Evolutionary conservation across 2,113 vertebrate species (phyloP), one percentile per base, ranked within the genome.

Genomic region (Gnathonemus echidnorhynchus): DNA sequence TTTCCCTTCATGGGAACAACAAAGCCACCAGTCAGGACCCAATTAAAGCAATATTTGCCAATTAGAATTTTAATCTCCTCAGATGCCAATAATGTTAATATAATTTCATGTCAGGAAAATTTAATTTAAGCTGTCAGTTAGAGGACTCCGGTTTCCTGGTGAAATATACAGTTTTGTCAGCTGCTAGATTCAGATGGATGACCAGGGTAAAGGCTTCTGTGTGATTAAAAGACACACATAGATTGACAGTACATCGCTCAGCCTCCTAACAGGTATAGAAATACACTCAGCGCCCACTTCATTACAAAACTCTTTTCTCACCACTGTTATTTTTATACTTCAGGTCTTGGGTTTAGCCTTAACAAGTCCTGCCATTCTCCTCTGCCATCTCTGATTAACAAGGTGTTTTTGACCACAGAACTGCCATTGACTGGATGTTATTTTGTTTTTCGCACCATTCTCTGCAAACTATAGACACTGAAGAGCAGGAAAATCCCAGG

Each of bases 41-140:
- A 70, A 88, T 88, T 46, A 88, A 88, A 88, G 39, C 52, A 66
- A 27, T 70, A 62, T 88, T 45, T 74, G 58, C 24, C 35, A 58
- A 42, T 58, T 88, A 58, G 46, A 88, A 88, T 88, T 74, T 70
- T 27, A 77, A 66, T 74, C 9, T 88, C 62, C 24, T 49, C 35
- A 27, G 31, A 45, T 49, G 56, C 88, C 88, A 88, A 70, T 88
- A 88, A 88, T 48, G 45, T 45, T 88, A 88, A 88, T 88, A 27
- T 45, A 46, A 88, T 88, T 62, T 88, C 17, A 6, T 48, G 56
- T 74, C 48, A 52, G 13, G n/a, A 31, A 45, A 88, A 88, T 70
- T 66, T 49, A 46, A 88, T 88, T 46, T 46, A 11, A 27, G n/a
- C 42, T 70, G 58, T 70, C 56, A 70, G 11, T 88, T 74, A 88